Base-by-base conservation (phyloP, 2,888 invertebrate species). In the Aleiodes leptofemur region DNA sequence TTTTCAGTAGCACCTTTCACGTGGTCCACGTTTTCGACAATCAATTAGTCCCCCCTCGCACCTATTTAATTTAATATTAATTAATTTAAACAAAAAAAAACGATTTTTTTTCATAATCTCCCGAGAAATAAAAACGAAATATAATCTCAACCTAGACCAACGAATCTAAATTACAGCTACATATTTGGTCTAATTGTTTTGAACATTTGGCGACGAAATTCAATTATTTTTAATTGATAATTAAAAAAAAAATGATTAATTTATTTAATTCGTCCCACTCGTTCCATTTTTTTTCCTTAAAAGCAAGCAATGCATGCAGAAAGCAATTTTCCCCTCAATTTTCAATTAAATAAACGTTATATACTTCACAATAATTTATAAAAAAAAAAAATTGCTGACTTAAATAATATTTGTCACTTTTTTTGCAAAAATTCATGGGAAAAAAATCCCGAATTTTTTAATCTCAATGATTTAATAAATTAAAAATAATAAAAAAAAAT, bases 171-270 rank as follows among this genome's bases (percentile, higher is more conserved):
- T 71, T 71, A 71, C 71, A 56, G 14, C 71, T 71, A 71, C 48
- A 71, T 71, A 71, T 71, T 71, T 71, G 71, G 71, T 71, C 71
- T 71, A 59, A 71, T 71, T 71, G 23, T 71, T 55, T 59, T 14
- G 59, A 71, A 71, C 59, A 57, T 55, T 51, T 48, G 57, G 59
- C 29, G 48, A 59, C 56, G 43, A 48, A 56, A 56, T 59, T 57
- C 50, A 43, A 43, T 43, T 43, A 43, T 43, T 43, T 23, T 43
- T 43, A 43, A 43, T 43, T 43, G 9, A 71, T 48, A 43, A 14
- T 48, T 43, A 56, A 48, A 31, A 38, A 48, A 57, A 38, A 50
- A 38, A 57, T 31, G 13, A 57, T 50, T 38, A 48, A 68, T 68
- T 68, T 68, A 31, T 9, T 51, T 14, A 34, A 51, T 53, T 68